Base-by-base conservation (phyloP, 2,113 vertebrate species). In the Rhineura floridana region DNA sequence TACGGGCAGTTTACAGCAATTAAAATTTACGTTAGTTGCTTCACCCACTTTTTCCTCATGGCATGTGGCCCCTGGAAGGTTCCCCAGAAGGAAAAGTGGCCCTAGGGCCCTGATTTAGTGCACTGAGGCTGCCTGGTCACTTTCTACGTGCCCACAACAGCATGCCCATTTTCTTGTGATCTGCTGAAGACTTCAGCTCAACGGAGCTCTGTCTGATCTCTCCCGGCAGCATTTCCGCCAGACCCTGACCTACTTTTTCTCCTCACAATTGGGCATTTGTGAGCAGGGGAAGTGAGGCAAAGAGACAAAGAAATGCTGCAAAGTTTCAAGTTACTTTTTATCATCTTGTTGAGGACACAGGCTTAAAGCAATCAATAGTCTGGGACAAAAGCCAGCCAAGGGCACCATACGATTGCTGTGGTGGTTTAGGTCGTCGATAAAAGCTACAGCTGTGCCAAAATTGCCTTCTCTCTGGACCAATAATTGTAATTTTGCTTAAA, bases 211-310 rank as follows among this genome's bases (percentile, higher is more conserved):
- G 55, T 50, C 50, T 81, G 42, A 7, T 30, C 62, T 67, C 78
- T 82, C 42, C 36, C 84, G n/a, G 48, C 76, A 81, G 77, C 90
- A 88, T 89, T 91, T 94, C 87, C 48, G 90, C 87, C 59, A 91
- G 86, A 78, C 36, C 0, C 48, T 94, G 92, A 87, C 91, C 93
- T 92, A 92, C 91, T 95, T 94, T 87, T 72, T n/a, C 75, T 90
- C 88, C 90, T 89, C 89, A 89, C 93, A 94, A 81, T 87, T 85
- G 90, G 44, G 78, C 52, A 39, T 75, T 93, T 91, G 95, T 94
- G 94, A 94, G 84, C 19, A 30, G 82, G 90, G 87, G 86, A 88
- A 91, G 81, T 81, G 50, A 48, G 91, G 87, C 89, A 84, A 75
- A 33, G 80, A 85, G 83, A 83, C 13, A 1, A 91, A 67, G 55